Conservation (phyloP, 2,888 invertebrate genomes). For the Mesopsocus fuscifrons region DNA sequence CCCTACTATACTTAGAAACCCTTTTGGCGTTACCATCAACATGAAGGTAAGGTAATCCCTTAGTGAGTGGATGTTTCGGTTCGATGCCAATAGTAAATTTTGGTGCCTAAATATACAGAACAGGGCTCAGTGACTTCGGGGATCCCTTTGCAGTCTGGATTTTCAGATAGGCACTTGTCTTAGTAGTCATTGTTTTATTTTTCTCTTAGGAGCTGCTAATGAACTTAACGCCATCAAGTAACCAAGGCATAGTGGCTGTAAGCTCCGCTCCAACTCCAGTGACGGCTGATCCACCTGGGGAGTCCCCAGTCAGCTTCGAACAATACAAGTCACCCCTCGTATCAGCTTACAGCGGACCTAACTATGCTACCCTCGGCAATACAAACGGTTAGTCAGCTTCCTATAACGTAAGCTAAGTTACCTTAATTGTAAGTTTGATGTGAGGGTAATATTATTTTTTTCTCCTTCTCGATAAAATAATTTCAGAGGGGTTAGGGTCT, state of each 20-base stretch:
- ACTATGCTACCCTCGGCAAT: slow-evolving; percentile 28
- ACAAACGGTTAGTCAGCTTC: background rate
- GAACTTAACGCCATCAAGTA: slow-evolving; percentile 34
- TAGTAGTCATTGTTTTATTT: slow-evolving; percentile 1
- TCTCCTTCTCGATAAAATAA: too few relatives aligned
- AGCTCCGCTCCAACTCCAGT: slow-evolving; percentile 26
- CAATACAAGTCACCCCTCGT: slow-evolving; percentile 34
- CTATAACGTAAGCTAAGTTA: background rate
- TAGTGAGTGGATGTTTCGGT: background rate
- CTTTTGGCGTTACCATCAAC: slow-evolving; percentile 43
- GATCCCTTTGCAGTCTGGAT: too few relatives aligned
- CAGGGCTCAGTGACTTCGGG: too few relatives aligned
- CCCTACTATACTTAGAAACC: slow-evolving; percentile 34
- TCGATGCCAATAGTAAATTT: background rate
- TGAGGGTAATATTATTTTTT: too few relatives aligned
- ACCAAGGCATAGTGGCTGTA: slow-evolving; percentile 20
- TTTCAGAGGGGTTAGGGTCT: too few relatives aligned
- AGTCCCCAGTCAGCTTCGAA: slow-evolving; percentile 26
- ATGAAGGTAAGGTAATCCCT: slow-evolving; percentile 33
- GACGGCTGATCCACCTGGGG: slow-evolving; percentile 23
- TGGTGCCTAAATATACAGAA: too few relatives aligned
- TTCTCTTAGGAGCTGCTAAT: slow-evolving; percentile 32
- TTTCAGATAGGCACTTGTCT: too few relatives aligned
- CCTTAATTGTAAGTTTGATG: too few relatives aligned
- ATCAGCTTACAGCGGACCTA: slow-evolving; percentile 25